Evolutionary conservation across 2,797 vertebrate genomes (phyloP), one percentile per base, ranked within the genome.

Genomic region (Crotalus adamanteus): DNA sequence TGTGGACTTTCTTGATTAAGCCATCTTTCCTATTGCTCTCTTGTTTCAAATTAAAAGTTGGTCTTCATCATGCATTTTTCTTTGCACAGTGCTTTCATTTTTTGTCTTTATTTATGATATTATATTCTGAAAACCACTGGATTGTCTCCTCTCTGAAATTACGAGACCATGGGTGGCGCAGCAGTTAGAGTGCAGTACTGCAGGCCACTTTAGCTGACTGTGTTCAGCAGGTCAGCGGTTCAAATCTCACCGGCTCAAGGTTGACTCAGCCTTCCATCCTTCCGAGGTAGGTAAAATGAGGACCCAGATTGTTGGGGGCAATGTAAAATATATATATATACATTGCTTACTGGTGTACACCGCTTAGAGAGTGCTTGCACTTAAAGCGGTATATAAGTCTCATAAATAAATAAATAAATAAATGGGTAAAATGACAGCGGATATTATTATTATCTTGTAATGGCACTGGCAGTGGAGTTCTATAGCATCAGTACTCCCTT

Each of bases 401-500:
- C 37, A 37, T 37, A 37, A 37, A 37, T 37, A 37, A 37, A 37
- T 37, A 37, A 37, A 37, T 37, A 37, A 37, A 37, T 37, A 37
- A 37, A 37, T 37, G 37, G 78, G 25, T 0, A 0, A 73, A 87
- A n/a, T 89, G 6, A n/a, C 59, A 87, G 89, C 59, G 25, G 53
- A 0, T 0, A 56, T 55, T 88, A 83, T 47, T 20, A 1, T 0
- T 85, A 89, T 59, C 57, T 92, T 0, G 0, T 90, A 90, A 89
- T 69, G 88, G 94, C 42, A 51, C 0, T 83, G 47, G 59, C 90
- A 86, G 0, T 37, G 61, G 56, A 63, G n/a, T 63, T 56, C 51
- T 20, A n/a, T 18, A 26, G 42, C n/a, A 55, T 60, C 6, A 37
- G 7, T 83, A 59, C 16, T 60, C 0, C 89, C 86, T 37, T 91